These are phyloP conservation scores for Oxyscelio sp. DNA, from an alignment of 2,888 invertebrate genomes.

Conservation along the genomic window DNA sequence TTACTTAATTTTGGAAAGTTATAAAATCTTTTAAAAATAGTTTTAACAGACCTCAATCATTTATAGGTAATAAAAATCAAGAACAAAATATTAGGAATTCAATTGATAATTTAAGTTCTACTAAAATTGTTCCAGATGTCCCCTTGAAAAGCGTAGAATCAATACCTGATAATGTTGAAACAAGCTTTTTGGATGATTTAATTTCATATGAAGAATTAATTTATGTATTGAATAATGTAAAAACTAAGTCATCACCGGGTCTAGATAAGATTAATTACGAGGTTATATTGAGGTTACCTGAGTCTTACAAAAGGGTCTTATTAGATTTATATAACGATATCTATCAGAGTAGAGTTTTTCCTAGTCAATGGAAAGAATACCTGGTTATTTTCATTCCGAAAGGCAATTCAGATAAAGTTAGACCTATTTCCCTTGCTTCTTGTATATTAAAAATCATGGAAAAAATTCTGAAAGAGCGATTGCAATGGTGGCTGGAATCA, in stretches of 20 bases:
- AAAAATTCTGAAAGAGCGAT: constrained; percentile 42
- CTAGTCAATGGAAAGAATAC: constrained; percentile 52
- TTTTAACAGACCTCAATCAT: too few relatives aligned
- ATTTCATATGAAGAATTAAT: constrained; percentile 36
- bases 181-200: constrained; percentile 9
- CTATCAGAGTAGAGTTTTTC: constrained; percentile 17
- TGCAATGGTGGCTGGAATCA: constrained; percentile 52
- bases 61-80: constrained; percentile 25
- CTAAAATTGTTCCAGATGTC: not conserved
- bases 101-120: constrained; percentile 1
- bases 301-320: constrained; percentile 34
- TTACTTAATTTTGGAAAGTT: constrained; percentile 18
- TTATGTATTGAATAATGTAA: constrained; percentile 9
- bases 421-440: constrained; percentile 54
- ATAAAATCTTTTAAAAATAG: constrained; percentile 29
- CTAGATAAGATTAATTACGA: constrained; percentile 49
- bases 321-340: constrained; percentile 55
- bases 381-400: constrained; percentile 63
- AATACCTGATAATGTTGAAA: not conserved
- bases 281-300: constrained; percentile 24
- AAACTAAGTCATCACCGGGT: constrained; percentile 40
- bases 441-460: constrained; percentile 56
- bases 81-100: not conserved
- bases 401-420: constrained; percentile 29
- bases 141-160: not conserved